phyloP scores from a whole-genome alignment of 1,140 invertebrate species.

The Monochamus saltuarius region DNA sequence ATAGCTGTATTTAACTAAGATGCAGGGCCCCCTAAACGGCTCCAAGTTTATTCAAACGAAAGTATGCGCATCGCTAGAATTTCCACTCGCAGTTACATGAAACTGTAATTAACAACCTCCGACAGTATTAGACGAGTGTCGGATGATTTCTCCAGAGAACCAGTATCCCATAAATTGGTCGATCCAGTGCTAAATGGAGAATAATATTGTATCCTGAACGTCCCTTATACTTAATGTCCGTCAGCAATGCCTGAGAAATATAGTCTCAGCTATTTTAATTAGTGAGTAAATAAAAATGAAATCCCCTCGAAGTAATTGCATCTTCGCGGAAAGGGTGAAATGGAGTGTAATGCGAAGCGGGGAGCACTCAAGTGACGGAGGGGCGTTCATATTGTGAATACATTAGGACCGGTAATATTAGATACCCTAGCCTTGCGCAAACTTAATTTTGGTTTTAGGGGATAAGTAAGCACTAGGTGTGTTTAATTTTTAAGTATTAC shows the following conservation, averaged over 20 bases:
- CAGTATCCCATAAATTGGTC: constrained; percentile 25
- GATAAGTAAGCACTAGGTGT: too few species aligned
- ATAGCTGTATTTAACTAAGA: too few species aligned
- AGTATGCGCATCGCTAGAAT: too few species aligned
- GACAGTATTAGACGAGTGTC: constrained; percentile 32
- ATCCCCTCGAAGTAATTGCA: constrained; percentile 20
- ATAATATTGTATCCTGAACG: constrained; percentile 4
- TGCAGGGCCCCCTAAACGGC: too few species aligned
- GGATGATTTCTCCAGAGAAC: constrained; percentile 34
- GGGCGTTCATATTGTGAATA: neutral
- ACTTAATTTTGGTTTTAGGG: too few species aligned
- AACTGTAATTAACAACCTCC: constrained; percentile 34
- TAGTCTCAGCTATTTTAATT: constrained; percentile 1
- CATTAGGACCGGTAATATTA: too few species aligned
- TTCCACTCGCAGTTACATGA: constrained; percentile 26
- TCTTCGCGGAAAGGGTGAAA: constrained; percentile 17
- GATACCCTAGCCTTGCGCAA: too few species aligned
- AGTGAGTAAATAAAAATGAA: constrained; percentile 18
- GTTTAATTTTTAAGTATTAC: too few species aligned
- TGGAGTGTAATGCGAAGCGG: constrained; percentile 18
- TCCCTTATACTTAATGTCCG: neutral
- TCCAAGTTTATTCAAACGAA: too few species aligned
- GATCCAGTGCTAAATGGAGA: constrained; percentile 18
- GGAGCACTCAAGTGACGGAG: constrained; percentile 18
- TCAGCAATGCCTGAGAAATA: neutral